Evolutionary conservation across 2,113 vertebrate species (phyloP).

Genomic region (Amazona guildingii): DNA sequence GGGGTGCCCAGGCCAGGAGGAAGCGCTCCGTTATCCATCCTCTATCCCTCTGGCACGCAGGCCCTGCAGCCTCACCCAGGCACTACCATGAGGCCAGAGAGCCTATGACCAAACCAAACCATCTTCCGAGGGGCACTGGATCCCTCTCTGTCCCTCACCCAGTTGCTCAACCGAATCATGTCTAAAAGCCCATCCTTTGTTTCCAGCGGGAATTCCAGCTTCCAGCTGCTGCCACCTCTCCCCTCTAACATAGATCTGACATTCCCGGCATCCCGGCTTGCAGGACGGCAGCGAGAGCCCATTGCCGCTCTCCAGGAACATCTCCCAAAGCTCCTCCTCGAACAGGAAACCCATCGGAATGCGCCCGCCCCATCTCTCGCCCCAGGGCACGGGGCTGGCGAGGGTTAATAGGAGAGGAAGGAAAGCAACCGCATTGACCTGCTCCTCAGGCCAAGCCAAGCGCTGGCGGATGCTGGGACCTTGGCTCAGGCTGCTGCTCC

Average conservation of each 20-base stretch:
- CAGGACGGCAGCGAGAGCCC: fast-evolving
- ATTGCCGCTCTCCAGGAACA: background rate
- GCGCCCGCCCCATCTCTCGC: background rate
- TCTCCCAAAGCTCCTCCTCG: background rate
- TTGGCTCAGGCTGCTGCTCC: background rate
- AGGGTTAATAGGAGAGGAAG: fast-evolving
- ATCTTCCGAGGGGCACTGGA: fast-evolving
- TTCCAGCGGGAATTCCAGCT: background rate
- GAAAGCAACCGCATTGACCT: background rate
- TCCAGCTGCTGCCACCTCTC: background rate
- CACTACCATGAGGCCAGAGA: background rate
- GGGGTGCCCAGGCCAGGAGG: background rate
- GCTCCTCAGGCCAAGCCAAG: background rate
- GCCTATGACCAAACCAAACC: fast-evolving
- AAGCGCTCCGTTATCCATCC: fast-evolving
- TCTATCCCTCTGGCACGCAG: background rate
- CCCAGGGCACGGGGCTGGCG: fast-evolving
- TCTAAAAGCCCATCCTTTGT: background rate
- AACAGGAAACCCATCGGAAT: background rate
- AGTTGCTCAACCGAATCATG: fast-evolving
- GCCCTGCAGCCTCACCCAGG: background rate
- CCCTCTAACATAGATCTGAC: background rate
- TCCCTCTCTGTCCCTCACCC: background rate
- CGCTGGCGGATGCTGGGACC: background rate
- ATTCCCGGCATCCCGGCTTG: background rate